A percentile compares a stretch with the other conserved stretches of the same genome.
phyloP scores from a whole-genome alignment of 2,888 invertebrate genomes.

The Leptarthrus brevirostris region DNA sequence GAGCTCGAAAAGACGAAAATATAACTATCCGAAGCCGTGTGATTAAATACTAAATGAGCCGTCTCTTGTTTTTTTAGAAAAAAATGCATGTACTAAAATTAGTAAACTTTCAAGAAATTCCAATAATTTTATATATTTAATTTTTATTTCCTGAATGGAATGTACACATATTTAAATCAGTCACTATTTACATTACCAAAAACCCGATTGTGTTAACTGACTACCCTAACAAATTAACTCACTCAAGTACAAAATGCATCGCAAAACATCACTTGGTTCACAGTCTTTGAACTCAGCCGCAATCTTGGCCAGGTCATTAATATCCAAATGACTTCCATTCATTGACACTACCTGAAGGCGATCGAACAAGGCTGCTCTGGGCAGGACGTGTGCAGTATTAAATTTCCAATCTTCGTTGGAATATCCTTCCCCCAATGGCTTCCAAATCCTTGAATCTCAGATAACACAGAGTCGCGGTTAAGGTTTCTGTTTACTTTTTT shows the following conservation, averaged over 20 bases:
- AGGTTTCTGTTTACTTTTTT: constrained; percentile 42
- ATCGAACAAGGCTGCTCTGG: neutral
- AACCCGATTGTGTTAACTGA: too few relatives aligned
- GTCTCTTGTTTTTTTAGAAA: too few relatives aligned
- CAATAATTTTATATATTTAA: too few relatives aligned
- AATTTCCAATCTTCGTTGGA: neutral
- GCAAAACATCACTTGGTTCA: constrained; percentile 8
- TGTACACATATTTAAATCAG: too few relatives aligned
- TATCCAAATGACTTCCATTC: constrained; percentile 9
- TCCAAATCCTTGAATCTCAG: constrained; percentile 41
- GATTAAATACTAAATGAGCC: too few relatives aligned
- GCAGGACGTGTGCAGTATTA: constrained; percentile 14
- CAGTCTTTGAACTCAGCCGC: constrained; percentile 33
- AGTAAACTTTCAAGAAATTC: too few relatives aligned
- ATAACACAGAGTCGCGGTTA: constrained; percentile 32
- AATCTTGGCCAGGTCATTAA: constrained; percentile 20
- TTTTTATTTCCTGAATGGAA: too few relatives aligned
- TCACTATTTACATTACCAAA: too few relatives aligned
- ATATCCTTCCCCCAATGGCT: constrained; percentile 30
- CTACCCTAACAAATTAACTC: neutral
- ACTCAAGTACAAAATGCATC: neutral
- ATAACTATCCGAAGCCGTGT: too few relatives aligned
- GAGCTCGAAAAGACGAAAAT: too few relatives aligned
- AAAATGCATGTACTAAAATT: too few relatives aligned
- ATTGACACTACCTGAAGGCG: neutral